Conservation (phyloP, 2,797 vertebrate genomes). For the Alfaro cultratus region DNA sequence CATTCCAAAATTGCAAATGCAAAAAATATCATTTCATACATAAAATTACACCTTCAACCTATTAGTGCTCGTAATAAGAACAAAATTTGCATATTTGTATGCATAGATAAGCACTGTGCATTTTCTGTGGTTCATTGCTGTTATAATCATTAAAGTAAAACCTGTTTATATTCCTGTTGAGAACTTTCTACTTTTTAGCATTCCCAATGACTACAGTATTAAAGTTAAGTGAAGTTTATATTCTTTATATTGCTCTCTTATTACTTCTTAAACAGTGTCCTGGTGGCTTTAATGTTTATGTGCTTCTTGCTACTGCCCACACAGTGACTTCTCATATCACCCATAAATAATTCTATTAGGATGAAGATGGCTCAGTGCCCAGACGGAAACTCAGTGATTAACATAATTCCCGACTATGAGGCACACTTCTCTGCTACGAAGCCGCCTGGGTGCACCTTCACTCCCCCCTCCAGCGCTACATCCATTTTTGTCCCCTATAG, state of each 20-base stretch:
- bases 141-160: neutral
- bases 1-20: neutral
- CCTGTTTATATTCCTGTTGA: neutral
- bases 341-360: constrained; percentile 61
- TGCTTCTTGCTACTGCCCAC: constrained; percentile 22
- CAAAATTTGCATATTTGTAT: neutral
- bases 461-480: constrained; percentile 41
- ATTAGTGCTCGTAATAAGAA: neutral
- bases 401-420: constrained; percentile 76
- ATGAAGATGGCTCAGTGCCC: constrained; percentile 64
- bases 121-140: neutral
- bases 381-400: constrained; percentile 71
- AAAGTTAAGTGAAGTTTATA: neutral
- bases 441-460: constrained; percentile 39
- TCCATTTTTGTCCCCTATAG: constrained; percentile 67
- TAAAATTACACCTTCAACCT: neutral
- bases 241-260: neutral
- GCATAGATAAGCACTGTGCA: neutral
- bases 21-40: neutral
- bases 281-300: constrained; percentile 15
- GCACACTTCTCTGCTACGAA: constrained; percentile 74
- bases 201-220: neutral
- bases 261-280: constrained; percentile 3
- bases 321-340: constrained; percentile 37
- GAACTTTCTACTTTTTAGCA: neutral